Base-by-base conservation (phyloP, 2,113 vertebrate genomes). In the Leptocoma aspasia region DNA sequence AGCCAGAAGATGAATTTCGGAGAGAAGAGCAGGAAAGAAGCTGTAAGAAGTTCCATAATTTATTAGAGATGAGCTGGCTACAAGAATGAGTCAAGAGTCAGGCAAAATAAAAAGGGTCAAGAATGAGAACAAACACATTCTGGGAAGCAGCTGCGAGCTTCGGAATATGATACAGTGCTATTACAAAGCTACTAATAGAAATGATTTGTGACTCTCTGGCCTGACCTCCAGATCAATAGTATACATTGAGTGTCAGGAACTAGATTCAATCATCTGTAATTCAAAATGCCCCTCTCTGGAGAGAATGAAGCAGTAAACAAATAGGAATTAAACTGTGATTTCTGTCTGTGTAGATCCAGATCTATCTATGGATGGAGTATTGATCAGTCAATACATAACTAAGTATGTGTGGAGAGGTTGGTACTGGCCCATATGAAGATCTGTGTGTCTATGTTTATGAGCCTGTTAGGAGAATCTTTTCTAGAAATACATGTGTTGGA, bases 41-140 rank as follows among this genome's bases (percentile, higher is more conserved):
- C 35, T 39, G 31, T 66, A 72, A 93, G 37, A 87, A 26, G 15
- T 86, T 81, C 65, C 17, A 8, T 79, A 59, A 93, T 90, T 87
- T 89, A 92, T 73, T 41, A 57, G 49, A 77, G 42, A 92, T 82
- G 54, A 96, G 66, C 45, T 82, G 91, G 61, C 75, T 72, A 41
- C 56, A 56, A 78, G 42, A 80, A 15, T 72, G 65, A 92, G 41
- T 52, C 54, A 92, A 79, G 66, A 91, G 85, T 85, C 78, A 73
- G 47, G 24, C 33, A 70, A 91, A 82, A 86, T 90, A 72, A 79
- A 92, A 84, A 45, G 72, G 79, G 90, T 88, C 80, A 93, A 66
- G 47, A 72, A 69, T 60, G 88, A 92, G 69, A 94, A 93, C 52
- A 89, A 95, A 91, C 59, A 73, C 28, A 41, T 90, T 49, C 72